Evolutionary conservation across 64 coral and sea anemone species (phyloP).

Genomic region (Acropora tenuis): DNA sequence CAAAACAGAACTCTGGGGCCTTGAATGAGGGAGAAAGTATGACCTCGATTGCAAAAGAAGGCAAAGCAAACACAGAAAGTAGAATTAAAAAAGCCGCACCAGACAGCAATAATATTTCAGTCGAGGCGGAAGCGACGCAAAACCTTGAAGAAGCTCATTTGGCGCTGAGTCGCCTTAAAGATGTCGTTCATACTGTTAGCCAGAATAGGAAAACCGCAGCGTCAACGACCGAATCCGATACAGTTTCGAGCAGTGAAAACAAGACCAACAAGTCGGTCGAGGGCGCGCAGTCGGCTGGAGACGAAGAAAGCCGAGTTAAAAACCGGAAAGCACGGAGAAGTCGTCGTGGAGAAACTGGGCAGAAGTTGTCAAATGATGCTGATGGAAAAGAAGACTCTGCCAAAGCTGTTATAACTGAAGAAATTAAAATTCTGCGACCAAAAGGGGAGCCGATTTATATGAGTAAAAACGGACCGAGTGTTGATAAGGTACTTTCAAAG

Average conservation of each 20-base stretch:
- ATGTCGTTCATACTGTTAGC: slow-evolving; percentile 6
- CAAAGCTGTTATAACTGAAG: neutral
- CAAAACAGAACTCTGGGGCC: neutral
- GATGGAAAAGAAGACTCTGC: neutral
- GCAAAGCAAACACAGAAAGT: neutral
- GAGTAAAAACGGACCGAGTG: slow-evolving; percentile 21
- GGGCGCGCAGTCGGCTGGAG: neutral
- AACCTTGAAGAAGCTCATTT: slow-evolving; percentile 17
- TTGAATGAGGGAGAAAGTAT: neutral
- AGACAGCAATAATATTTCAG: neutral
- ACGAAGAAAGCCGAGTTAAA: neutral
- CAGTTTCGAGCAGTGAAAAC: neutral
- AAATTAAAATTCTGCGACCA: slow-evolving; percentile 1
- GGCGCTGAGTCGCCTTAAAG: neutral
- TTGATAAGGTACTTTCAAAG: neutral
- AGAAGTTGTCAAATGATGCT: neutral
- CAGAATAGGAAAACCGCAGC: neutral
- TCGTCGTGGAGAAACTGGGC: slow-evolving; percentile 2
- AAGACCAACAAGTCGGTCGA: neutral
- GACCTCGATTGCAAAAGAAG: neutral
- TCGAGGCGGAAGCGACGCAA: neutral
- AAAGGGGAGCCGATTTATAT: slow-evolving; percentile 14
- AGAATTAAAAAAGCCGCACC: neutral
- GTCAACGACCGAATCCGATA: neutral
- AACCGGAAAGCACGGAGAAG: neutral